Base-by-base conservation (phyloP, 2,113 vertebrate genomes). In the Daboia siamensis region DNA sequence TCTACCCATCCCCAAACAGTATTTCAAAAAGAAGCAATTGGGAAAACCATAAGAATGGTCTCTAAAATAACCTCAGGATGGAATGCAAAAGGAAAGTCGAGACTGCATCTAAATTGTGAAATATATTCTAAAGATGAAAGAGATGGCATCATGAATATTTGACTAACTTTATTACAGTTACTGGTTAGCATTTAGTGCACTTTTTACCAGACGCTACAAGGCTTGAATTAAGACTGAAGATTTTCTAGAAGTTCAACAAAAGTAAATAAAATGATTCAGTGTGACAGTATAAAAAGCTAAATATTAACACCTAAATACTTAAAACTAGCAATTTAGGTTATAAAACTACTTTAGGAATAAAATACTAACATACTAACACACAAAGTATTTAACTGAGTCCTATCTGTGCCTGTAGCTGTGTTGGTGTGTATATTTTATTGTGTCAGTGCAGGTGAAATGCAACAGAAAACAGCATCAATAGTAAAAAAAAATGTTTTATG, bases 61-160 rank as follows among this genome's bases (percentile, higher is more conserved):
- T 33, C 20, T 64, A 52, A 46, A 64, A 87, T 59, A 59, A 21
- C 80, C 20, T 86, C 55, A 86, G 29, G 24, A 29, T 39, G 1
- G 52, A 33, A 56, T 90, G 33, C 26, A 84, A 80, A 61, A 90
- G 46, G 17, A 64, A 52, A 91, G 84, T 57, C n/a, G 12, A 52
- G 20, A 87, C 26, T 64, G 17, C 26, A 0, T 17, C 33, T 84
- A 87, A 91, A 85, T 33, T 61, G 51, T 61, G 48, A 87, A 91
- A 91, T 39, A 64, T 91, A 64, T 87, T 52, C 56, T 87, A 91
- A 91, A 91, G 55, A 86, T 87, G 85, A 61, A 64, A 51, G 44
- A 87, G 56, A 21, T 46, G 52, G 54, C 20, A 80, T 20, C 74
- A 56, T 61, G 90, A 51, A 91, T 52, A 88, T 88, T 74, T 87